Conservation (phyloP, 2,888 invertebrate genomes). For the Pyrocoelia pectoralis region DNA sequence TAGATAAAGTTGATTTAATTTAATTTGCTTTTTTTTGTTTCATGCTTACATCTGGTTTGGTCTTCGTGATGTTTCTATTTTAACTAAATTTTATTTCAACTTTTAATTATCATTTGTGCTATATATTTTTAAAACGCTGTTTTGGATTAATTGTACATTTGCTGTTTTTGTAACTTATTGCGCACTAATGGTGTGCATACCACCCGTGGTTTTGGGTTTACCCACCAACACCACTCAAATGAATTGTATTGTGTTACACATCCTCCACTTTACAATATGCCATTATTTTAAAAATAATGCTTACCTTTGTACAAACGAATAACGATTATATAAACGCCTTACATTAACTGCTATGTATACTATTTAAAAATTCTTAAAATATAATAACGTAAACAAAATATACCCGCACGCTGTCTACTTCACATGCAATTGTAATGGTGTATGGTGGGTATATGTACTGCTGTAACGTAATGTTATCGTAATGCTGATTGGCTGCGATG, state of each 20-base stretch:
- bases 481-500: conserved; percentile 61
- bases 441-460: conserved; percentile 59
- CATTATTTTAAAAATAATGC: conserved; percentile 13
- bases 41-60: conserved; percentile 57
- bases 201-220: conserved; percentile 46
- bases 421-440: conserved; percentile 51
- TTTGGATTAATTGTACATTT: conserved; percentile 38
- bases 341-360: conserved; percentile 24
- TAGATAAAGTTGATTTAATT: conserved; percentile 29
- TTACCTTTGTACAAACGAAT: conserved; percentile 12
- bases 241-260: conserved; percentile 27
- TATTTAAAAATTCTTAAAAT: conserved; percentile 18
- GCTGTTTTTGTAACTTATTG: conserved; percentile 44
- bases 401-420: conserved; percentile 34
- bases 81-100: conserved; percentile 32
- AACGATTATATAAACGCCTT: conserved; percentile 12
- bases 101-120: conserved; percentile 27
- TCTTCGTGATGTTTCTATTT: conserved; percentile 36
- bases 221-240: conserved; percentile 53
- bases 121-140: conserved; percentile 34
- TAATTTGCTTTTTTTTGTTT: conserved; percentile 52
- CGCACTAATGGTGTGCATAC: conserved; percentile 42
- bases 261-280: background rate
- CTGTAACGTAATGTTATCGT: conserved; percentile 60
- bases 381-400: conserved; percentile 22